A percentile compares a stretch with the other conserved stretches of the same genome.
Evolutionary conservation across 2,797 vertebrate genomes (phyloP).

Genomic region (Characodon lateralis): DNA sequence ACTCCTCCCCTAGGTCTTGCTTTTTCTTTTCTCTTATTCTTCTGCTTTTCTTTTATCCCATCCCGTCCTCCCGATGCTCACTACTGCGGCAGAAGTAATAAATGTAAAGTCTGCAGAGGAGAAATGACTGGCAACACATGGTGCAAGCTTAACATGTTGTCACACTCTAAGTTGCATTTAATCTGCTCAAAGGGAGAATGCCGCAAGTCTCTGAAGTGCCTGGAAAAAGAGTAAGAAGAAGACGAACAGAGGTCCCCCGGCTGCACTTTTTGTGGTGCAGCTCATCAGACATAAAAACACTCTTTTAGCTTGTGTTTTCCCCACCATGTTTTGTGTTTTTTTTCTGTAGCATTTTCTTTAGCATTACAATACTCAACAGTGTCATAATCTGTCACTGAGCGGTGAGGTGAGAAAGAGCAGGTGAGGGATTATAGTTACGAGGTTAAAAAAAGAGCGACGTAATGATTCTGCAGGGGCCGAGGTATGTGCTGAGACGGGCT

Average conservation of each 20-base stretch:
- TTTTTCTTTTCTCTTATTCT: conserved; percentile 31
- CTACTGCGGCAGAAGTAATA: conserved; percentile 82
- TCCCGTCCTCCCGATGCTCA: conserved; percentile 80
- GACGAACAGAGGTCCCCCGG: conserved; percentile 49
- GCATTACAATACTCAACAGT: conserved; percentile 48
- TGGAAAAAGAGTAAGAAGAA: conserved; percentile 41
- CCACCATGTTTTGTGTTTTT: conserved; percentile 31
- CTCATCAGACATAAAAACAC: conserved; percentile 65
- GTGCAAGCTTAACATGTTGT: conserved; percentile 90
- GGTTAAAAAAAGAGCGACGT: conserved; percentile 69
- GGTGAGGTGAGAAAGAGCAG: conserved; percentile 51
- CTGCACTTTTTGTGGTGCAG: conserved; percentile 59
- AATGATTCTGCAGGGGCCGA: conserved; percentile 74
- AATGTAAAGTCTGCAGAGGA: conserved; percentile 84
- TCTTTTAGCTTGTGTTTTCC: conserved; percentile 46
- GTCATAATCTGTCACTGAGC: conserved; percentile 60
- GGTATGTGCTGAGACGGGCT: conserved; percentile 80
- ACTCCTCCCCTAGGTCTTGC: conserved; percentile 26
- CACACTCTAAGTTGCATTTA: conserved; percentile 89
- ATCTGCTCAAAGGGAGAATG: conserved; percentile 86
- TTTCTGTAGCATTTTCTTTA: conserved; percentile 24
- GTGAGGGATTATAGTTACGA: conserved; percentile 72
- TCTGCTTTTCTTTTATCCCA: conserved; percentile 78
- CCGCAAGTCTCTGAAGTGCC: conserved; percentile 76
- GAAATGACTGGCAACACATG: conserved; percentile 85